Evolutionary conservation across 2,113 vertebrate species (phyloP).

Genomic region (Xiphophorus maculatus): DNA sequence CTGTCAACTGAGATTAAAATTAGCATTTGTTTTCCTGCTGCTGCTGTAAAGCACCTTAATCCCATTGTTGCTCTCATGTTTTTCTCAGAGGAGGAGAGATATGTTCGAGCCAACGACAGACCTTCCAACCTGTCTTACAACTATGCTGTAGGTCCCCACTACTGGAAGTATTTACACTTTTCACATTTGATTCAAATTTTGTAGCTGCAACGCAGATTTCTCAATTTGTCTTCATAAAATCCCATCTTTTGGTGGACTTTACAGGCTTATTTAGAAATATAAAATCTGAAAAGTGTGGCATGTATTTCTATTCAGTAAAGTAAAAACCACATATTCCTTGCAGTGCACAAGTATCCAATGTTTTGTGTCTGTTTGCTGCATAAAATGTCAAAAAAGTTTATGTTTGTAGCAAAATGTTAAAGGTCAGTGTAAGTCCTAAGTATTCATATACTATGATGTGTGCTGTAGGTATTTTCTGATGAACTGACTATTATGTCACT

Average conservation of each 20-base stretch:
- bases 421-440: no score
- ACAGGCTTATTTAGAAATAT: not conserved
- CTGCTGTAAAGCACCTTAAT: not conserved
- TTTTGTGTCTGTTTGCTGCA: no score
- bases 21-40: not conserved
- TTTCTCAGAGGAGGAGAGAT: conserved; percentile 83
- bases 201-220: not conserved
- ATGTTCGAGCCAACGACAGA: conserved; percentile 88
- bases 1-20: no score
- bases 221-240: not conserved
- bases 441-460: not conserved
- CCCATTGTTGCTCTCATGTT: not conserved
- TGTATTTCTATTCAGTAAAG: no score
- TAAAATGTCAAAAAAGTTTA: no score
- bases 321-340: no score
- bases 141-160: conserved; percentile 86
- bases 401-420: no score
- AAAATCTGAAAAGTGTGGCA: no score
- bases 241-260: not conserved
- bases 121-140: conserved; percentile 83
- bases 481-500: not conserved
- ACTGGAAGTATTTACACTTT: not conserved
- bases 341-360: no score
- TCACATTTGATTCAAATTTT: no score
- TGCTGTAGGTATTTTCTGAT: not conserved